phyloP scores from a whole-genome alignment of 2,113 vertebrate genomes.

The Macrotus californicus region DNA sequence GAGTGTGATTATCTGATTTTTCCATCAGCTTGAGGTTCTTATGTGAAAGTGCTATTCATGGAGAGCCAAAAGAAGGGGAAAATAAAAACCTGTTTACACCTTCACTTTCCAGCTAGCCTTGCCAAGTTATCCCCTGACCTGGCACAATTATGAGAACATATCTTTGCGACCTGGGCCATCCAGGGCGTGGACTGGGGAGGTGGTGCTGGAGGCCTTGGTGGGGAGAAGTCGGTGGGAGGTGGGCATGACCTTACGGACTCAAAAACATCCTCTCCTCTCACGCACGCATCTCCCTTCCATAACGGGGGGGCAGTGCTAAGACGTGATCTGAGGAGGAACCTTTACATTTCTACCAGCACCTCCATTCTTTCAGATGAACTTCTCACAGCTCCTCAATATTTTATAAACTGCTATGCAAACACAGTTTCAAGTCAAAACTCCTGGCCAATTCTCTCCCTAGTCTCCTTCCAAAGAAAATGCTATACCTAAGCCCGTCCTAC shows the following conservation, averaged over 20 bases:
- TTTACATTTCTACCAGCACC: not conserved
- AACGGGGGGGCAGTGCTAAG: not conserved
- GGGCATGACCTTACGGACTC: not conserved
- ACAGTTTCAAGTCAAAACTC: constrained; percentile 52
- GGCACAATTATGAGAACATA: constrained; percentile 74
- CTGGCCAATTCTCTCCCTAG: constrained; percentile 56
- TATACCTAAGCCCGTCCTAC: constrained; percentile 17
- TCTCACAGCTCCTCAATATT: not conserved
- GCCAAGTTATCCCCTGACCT: constrained; percentile 79
- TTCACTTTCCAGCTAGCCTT: constrained; percentile 74
- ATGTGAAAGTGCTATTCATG: constrained; percentile 77
- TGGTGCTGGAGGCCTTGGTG: not conserved
- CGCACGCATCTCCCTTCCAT: not conserved
- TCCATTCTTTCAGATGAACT: constrained; percentile 10
- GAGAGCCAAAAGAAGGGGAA: constrained; percentile 67
- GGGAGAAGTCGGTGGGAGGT: not conserved
- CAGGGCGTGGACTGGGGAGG: not conserved
- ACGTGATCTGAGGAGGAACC: not conserved
- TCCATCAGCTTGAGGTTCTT: constrained; percentile 69
- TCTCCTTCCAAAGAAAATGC: constrained; percentile 59
- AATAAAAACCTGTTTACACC: constrained; percentile 78
- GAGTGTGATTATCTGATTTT: constrained; percentile 74
- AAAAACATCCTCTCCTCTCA: not conserved
- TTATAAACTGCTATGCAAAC: constrained; percentile 44
- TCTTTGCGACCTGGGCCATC: constrained; percentile 60